A percentile compares a stretch with the other conserved stretches of the same genome.
Conservation (phyloP, 2,888 invertebrate genomes). For the Limnephilus rhombicus region DNA sequence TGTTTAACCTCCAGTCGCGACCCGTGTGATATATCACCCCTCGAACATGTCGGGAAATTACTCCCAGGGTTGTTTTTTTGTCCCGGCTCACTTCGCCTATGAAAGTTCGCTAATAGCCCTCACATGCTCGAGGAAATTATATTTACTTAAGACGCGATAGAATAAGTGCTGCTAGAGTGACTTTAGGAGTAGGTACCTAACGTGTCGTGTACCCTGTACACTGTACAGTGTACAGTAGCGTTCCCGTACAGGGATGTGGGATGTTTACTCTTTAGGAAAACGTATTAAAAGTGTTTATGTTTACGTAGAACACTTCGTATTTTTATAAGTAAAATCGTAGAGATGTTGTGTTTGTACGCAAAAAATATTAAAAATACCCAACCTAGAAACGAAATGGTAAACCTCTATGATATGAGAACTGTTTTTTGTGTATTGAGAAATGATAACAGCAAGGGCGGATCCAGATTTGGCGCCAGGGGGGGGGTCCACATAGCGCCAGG, state of each 20-base stretch:
- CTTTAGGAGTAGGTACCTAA: not conserved
- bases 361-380: not conserved
- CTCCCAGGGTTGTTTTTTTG: conserved; percentile 36
- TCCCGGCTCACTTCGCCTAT: conserved; percentile 16
- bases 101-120: conserved; percentile 47
- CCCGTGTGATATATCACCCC: conserved; percentile 48
- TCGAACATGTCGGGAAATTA: conserved; percentile 48
- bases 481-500: too few relatives aligned
- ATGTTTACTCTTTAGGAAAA: not conserved
- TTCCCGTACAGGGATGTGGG: too few relatives aligned
- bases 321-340: not conserved
- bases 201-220: too few relatives aligned
- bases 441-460: too few relatives aligned
- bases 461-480: too few relatives aligned
- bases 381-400: not conserved
- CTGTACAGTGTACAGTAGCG: not conserved
- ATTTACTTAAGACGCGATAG: conserved; percentile 44
- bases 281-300: not conserved
- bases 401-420: not conserved
- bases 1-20: conserved; percentile 53
- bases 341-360: not conserved
- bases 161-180: conserved; percentile 13
- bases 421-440: not conserved
- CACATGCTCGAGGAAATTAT: conserved; percentile 46
- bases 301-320: not conserved